phyloP scores from a whole-genome alignment of 2,888 invertebrate species.

The Phengaris arion region DNA sequence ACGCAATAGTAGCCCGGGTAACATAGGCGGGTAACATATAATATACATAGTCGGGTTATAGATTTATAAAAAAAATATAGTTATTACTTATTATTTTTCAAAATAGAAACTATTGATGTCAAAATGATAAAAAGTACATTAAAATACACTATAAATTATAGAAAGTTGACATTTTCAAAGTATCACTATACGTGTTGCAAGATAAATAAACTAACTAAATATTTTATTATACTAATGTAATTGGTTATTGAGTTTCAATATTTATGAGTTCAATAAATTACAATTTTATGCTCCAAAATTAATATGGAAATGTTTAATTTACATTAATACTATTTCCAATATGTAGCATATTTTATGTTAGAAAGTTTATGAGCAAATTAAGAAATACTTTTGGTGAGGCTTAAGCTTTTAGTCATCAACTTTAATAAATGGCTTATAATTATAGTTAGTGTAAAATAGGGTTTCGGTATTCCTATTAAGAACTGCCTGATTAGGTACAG shows the following conservation, averaged over 20 bases:
- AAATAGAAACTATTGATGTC: too few species aligned
- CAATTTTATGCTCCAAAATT: background rate
- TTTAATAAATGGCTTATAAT: too few species aligned
- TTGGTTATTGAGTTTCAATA: background rate
- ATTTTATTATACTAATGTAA: constrained; percentile 8
- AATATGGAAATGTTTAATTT: constrained; percentile 1
- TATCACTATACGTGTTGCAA: background rate
- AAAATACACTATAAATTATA: background rate
- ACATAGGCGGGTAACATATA: too few species aligned
- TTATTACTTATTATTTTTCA: too few species aligned
- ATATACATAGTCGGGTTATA: too few species aligned
- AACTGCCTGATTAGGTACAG: too few species aligned
- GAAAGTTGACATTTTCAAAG: background rate
- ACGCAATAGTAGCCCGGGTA: too few species aligned
- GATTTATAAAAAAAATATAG: too few species aligned
- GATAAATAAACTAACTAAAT: background rate
- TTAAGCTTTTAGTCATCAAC: too few species aligned
- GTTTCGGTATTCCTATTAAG: too few species aligned
- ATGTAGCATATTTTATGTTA: constrained; percentile 3
- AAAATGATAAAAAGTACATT: background rate
- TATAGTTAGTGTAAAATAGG: too few species aligned
- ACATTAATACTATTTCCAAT: background rate
- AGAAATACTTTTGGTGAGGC: too few species aligned
- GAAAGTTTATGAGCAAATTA: background rate
- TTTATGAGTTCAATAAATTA: constrained; percentile 6